A percentile compares a stretch with the other conserved stretches of the same genome.
Conservation (phyloP, 1,140 invertebrate species). For the Cepaea nemoralis region DNA sequence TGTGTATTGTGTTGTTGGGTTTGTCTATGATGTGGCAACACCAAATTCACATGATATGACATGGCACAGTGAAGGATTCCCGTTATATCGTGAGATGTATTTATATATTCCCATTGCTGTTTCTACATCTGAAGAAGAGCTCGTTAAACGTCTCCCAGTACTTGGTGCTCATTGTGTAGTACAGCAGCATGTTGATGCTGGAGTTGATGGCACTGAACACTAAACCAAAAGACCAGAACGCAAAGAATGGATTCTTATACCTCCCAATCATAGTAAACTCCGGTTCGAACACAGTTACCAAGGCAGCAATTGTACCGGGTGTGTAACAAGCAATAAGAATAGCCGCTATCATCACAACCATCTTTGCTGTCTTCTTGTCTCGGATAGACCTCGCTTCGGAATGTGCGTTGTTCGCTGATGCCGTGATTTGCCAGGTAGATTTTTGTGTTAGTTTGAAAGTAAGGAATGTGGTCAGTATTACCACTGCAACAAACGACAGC, state of each 20-base stretch:
- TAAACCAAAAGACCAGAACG: not conserved
- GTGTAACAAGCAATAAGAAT: slow-evolving; percentile 20
- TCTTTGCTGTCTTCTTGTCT: not conserved
- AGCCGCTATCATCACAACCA: no score
- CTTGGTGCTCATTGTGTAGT: slow-evolving; percentile 23
- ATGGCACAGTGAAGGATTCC: no score
- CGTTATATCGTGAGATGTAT: no score
- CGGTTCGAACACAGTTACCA: not conserved
- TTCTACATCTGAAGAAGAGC: not conserved
- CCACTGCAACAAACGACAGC: not conserved
- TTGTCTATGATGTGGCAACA: no score
- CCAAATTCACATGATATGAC: no score
- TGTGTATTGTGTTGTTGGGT: no score
- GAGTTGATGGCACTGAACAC: not conserved
- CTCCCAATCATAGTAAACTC: not conserved
- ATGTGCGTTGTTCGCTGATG: no score
- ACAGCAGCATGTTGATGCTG: slow-evolving; percentile 4
- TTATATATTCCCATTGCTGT: no score
- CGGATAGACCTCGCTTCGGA: no score
- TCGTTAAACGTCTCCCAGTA: not conserved
- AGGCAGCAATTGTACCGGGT: not conserved
- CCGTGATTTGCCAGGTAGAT: not conserved
- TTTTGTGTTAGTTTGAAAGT: not conserved
- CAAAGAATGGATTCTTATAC: not conserved
- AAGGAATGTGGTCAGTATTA: no score